Percentiles rank a stretch among this genome's conserved stretches.
Evolutionary conservation across 92 coral and sea anemone species (phyloP).

Genomic region (Phymanthus crucifer): DNA sequence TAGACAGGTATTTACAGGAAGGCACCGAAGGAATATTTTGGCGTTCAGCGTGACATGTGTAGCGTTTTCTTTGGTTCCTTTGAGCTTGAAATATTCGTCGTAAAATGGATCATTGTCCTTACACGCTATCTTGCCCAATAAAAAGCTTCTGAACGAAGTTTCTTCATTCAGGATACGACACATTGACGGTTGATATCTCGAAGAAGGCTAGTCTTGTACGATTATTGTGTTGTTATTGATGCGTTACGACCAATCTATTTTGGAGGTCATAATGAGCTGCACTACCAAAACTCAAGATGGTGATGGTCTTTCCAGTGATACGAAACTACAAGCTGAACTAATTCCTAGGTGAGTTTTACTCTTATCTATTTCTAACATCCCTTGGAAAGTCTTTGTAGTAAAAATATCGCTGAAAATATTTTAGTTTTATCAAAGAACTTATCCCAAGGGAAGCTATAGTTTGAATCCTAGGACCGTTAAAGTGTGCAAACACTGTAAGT

Average conservation of each 20-base stretch:
- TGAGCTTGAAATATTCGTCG: background rate
- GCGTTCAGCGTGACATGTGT: conserved; percentile 9
- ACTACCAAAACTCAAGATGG: background rate
- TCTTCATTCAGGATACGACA: background rate
- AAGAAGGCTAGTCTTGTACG: background rate
- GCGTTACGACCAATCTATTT: conserved; percentile 8
- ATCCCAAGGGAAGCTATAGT: too few species aligned
- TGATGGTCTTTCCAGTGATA: background rate
- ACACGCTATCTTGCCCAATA: background rate
- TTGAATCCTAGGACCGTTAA: too few species aligned
- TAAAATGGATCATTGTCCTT: background rate
- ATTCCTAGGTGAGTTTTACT: background rate
- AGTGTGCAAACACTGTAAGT: too few species aligned
- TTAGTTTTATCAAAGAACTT: background rate
- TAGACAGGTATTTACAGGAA: background rate
- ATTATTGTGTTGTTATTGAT: background rate
- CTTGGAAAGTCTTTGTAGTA: background rate
- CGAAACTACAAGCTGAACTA: background rate
- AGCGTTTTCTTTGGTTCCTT: background rate
- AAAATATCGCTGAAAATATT: background rate
- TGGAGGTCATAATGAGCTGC: conserved; percentile 3
- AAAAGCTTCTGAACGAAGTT: background rate
- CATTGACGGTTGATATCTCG: background rate
- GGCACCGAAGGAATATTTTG: background rate
- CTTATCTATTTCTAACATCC: background rate